These are phyloP conservation scores for Trichomycterus rosablanca DNA, from an alignment of 2,113 vertebrate genomes.

Conservation along the genomic window DNA sequence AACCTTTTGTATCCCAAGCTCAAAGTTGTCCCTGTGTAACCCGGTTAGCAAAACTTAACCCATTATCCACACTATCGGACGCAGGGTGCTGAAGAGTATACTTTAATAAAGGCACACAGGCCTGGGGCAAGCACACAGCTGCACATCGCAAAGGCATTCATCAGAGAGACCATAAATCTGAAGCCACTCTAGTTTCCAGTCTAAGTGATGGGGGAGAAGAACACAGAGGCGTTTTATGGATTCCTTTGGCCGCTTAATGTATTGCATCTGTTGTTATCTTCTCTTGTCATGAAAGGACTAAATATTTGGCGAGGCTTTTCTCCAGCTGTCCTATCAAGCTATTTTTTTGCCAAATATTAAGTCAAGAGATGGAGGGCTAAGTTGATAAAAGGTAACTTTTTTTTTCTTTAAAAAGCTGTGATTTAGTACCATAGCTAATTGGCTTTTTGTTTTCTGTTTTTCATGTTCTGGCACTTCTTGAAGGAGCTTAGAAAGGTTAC, in stretches of 20 bases:
- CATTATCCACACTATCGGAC: constrained; percentile 53
- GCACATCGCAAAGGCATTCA: constrained; percentile 49
- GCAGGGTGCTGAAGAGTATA: constrained; percentile 62
- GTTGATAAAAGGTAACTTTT: constrained; percentile 5
- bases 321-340: constrained; percentile 31
- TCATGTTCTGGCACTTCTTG: no score
- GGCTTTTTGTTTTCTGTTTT: not conserved
- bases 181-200: constrained; percentile 14
- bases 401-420: not conserved
- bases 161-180: constrained; percentile 59
- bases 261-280: constrained; percentile 62
- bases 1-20: constrained; percentile 6
- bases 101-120: constrained; percentile 52
- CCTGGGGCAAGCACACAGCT: constrained; percentile 58
- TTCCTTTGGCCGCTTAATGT: constrained; percentile 58
- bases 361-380: constrained; percentile 23
- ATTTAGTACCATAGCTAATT: not conserved
- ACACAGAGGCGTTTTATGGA: constrained; percentile 52
- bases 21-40: constrained; percentile 52
- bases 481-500: no score
- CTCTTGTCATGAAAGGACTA: constrained; percentile 51
- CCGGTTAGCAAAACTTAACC: constrained; percentile 55
- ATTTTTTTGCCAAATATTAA: constrained; percentile 17
- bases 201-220: constrained; percentile 16
- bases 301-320: constrained; percentile 39